Conservation (phyloP, 2,797 vertebrate genomes). For the Etheostoma perlongum region DNA sequence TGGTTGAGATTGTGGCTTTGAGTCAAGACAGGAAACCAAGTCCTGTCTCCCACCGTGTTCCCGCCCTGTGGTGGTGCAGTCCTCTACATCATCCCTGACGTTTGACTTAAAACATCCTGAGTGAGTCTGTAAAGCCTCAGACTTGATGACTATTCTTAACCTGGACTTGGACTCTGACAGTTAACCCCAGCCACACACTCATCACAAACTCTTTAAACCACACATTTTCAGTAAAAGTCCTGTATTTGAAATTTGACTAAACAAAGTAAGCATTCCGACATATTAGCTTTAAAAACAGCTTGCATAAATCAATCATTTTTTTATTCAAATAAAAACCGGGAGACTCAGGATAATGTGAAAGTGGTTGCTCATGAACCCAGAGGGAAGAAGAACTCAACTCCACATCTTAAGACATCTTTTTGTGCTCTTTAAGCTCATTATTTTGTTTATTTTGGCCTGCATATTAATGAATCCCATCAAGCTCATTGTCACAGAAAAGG, state of each 20-base stretch:
- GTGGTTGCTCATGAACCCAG: neutral
- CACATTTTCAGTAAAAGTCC: neutral
- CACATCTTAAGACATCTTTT: too few relatives aligned
- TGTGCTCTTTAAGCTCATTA: too few relatives aligned
- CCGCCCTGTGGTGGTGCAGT: neutral
- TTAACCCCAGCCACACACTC: conserved; percentile 6
- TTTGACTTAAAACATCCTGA: neutral
- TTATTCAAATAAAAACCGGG: neutral
- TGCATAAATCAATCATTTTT: neutral
- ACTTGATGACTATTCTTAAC: conserved; percentile 21
- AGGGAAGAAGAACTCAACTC: too few relatives aligned
- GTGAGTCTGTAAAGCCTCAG: conserved; percentile 37
- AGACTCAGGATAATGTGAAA: neutral
- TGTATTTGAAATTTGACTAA: neutral
- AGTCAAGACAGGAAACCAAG: conserved; percentile 2
- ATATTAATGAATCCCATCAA: too few relatives aligned
- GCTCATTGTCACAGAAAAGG: too few relatives aligned
- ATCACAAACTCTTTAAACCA: conserved; percentile 12
- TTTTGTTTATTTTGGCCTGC: too few relatives aligned
- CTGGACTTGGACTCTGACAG: neutral
- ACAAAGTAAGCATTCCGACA: neutral
- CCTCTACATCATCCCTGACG: neutral
- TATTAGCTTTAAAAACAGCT: neutral
- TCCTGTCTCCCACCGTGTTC: too few relatives aligned
- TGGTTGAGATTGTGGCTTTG: conserved; percentile 42